Evolutionary conservation across 2,113 vertebrate species (phyloP), one percentile per base, ranked within the genome.

Genomic region (Anoura caudifer): DNA sequence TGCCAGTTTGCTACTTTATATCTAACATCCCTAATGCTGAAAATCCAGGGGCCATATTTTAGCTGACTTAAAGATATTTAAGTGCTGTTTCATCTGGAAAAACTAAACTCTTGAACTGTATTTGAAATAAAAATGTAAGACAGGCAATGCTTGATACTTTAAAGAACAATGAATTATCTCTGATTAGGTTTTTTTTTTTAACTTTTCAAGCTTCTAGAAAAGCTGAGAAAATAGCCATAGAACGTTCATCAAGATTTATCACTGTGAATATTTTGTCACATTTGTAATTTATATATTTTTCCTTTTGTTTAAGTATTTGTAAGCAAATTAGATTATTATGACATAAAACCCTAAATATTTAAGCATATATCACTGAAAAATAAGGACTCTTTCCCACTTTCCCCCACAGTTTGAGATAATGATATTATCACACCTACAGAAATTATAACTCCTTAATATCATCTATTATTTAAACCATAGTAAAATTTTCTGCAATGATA

Each of bases 111-210:
- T 80, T 82, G 54, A 91, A 65, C 7, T 26, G 1, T 63, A 43
- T 47, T 91, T 91, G 41, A 87, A 96, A 90, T 70, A 80, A 92
- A 97, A 26, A 56, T 41, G 1, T 19, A 41, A 87, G 17, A 22
- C 47, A 73, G 47, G 9, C 13, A 59, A 3, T 77, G 8, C 11
- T 69, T 43, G 43, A 80, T 76, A 67, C 3, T 3, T 83, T 82
- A 28, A 77, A 90, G 36, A 33, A 54, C 16, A 69, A 82, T 93
- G 22, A 56, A 22, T 84, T 43, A 5, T 81, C 28, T 70, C 6
- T 13, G 38, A 28, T 92, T 75, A 38, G 28, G 28, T 77, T 50
- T 22, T 2, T 17, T 45, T 38, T 38, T 56, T 36, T 59, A 50
- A 89, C 59, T 22, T 81, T 89, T 72, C 33, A 33, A 92, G 16